Base-by-base conservation (phyloP, 2,113 vertebrate genomes). In the Phocoena sinus region DNA sequence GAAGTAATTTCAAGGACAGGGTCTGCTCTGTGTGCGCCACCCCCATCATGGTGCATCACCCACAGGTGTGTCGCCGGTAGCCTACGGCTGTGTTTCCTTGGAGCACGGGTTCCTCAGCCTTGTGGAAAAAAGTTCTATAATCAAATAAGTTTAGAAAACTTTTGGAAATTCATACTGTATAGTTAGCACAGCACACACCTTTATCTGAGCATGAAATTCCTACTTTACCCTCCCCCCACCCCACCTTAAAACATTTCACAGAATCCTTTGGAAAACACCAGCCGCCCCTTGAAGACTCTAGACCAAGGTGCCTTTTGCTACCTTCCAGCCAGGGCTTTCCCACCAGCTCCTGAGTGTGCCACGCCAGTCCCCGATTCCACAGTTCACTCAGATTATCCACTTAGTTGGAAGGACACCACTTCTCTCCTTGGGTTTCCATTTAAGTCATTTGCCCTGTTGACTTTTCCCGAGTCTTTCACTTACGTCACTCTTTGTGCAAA, bases 191-290 rank as follows among this genome's bases (percentile, higher is more conserved):
- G 56, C 23, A 33, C 23, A 26, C 33, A 41, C 13, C 70, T 65
- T 60, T 79, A 94, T 20, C 41, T 41, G 28, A 73, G 8, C 15
- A 68, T 70, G 12, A 36, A 88, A 80, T 47, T 56, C 53, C 47
- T 9, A 56, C 14, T 25, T 26, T 9, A 63, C 8, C 21, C 28
- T 74, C 47, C 3, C 3, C 13, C 13, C 44, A 10, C 47, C 47
- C 12, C 47, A 14, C 13, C 5, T 53, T 77, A 26, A 82, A 94
- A 44, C 31, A n/a, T 67, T 93, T 7, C 26, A 58, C 15, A 17
- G 80, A 89, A 5, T 60, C 33, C 62, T 95, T 81, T 65, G n/a
- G 53, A 76, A 95, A 93, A 84, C 70, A 41, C 76, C 31, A 38
- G 28, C 28, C 23, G 90, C 25, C 33, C 23, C 6, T 82, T 76